Base-by-base conservation (phyloP, 2,888 invertebrate genomes). In the Copidosoma aretas region DNA sequence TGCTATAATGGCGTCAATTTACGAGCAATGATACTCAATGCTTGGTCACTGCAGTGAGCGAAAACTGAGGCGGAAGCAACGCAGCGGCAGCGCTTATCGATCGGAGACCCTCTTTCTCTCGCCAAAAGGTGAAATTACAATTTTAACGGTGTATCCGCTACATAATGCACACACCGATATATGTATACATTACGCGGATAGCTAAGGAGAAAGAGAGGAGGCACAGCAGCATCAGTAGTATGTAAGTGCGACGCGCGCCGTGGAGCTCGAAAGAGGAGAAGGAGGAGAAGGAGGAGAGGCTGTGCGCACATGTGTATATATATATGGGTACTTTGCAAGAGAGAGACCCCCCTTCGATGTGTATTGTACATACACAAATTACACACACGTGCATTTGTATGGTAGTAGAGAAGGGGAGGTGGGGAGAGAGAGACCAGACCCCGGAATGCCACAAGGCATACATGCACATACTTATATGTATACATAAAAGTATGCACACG, bases 41-140 rank as follows among this genome's bases (percentile, higher is more conserved):
- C n/a, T n/a, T n/a, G n/a, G n/a, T n/a, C n/a, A n/a, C n/a, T n/a
- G n/a, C n/a, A n/a, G 32, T 32, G 32, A 32, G 32, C 4, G 32
- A 32, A 32, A 32, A 32, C 32, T 5, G 32, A 8, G 32, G 32
- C 4, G 32, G 32, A 32, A 32, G 32, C 32, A 32, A 32, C 41
- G 14, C 8, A 14, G 41, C 41, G 41, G 41, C 41, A 41, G 41
- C 41, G 14, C 41, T 14, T 8, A 46, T 8, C 43, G 43, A 46
- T 46, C 43, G 10, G 14, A 41, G 14, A n/a, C 19, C 54, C 15
- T 54, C 54, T 54, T 24, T 54, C 43, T 46, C 43, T 46, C 43
- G 25, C n/a, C 25, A 24, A 51, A 19, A 56, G 41, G 68, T 60
- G 60, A 68, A 68, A 68, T 68, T 68, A 64, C 52, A 64, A 68